Percentiles rank a stretch among this genome's conserved stretches.
phyloP scores from a whole-genome alignment of 2,113 vertebrate species.

The Nestor notabilis region DNA sequence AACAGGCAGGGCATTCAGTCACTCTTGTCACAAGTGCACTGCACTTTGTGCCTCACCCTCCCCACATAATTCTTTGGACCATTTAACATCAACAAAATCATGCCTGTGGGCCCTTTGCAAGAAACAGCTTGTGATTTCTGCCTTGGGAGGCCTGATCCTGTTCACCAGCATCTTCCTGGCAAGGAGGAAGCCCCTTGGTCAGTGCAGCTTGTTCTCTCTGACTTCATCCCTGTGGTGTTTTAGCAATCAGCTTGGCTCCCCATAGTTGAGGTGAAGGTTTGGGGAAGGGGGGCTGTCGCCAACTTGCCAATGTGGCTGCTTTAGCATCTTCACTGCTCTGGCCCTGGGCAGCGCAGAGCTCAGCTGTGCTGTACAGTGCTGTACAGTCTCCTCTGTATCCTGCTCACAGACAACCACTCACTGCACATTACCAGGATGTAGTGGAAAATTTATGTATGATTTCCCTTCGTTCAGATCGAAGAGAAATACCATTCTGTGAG shows the following conservation, averaged over 20 bases:
- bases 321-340: not conserved
- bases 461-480: not conserved
- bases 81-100: not conserved
- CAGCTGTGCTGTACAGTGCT: not conserved
- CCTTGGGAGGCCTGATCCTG: not conserved
- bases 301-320: rapidly evolving
- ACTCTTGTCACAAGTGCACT: not conserved
- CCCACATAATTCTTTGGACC: not conserved
- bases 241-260: rapidly evolving
- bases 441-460: not conserved
- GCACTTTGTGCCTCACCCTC: not conserved
- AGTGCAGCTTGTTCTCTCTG: not conserved
- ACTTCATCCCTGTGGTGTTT: rapidly evolving
- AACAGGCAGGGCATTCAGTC: not conserved
- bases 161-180: not conserved
- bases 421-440: not conserved
- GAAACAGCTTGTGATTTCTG: not conserved
- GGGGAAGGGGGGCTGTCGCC: not conserved
- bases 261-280: not conserved
- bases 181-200: not conserved
- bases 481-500: not conserved
- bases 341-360: not conserved
- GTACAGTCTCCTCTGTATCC: rapidly evolving
- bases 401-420: not conserved
- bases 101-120: not conserved